Evolutionary conservation across 2,888 invertebrate genomes (phyloP).

Genomic region (Meiosimyza platycephala): DNA sequence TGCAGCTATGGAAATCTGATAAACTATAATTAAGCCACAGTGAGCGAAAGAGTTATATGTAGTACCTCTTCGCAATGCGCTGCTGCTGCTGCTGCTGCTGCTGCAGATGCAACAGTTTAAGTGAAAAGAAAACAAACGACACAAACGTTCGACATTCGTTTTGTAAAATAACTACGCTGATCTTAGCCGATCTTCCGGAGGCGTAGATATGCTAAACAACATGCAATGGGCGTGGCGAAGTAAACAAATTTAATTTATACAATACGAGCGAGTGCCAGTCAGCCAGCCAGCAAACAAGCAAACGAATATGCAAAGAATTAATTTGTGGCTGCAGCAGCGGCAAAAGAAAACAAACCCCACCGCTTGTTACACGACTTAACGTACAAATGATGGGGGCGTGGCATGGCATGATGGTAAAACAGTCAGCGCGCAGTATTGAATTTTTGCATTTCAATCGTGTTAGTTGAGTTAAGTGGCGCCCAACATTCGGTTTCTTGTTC

Average conservation of each 20-base stretch:
- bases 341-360: background rate
- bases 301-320: slow-evolving; percentile 49
- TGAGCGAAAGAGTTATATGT: slow-evolving; percentile 38
- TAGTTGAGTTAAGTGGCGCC: slow-evolving; percentile 24
- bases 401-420: background rate
- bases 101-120: too few species aligned
- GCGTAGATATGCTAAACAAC: slow-evolving; percentile 65
- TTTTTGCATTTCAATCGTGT: background rate
- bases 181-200: slow-evolving; percentile 38
- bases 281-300: background rate
- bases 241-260: slow-evolving; percentile 65
- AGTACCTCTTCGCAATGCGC: too few species aligned
- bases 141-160: slow-evolving; percentile 15
- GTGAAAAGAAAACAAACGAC: slow-evolving; percentile 45
- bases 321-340: slow-evolving; percentile 41
- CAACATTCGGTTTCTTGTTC: background rate
- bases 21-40: slow-evolving; percentile 64
- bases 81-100: too few species aligned
- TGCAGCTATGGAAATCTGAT: slow-evolving; percentile 62
- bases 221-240: slow-evolving; percentile 61
- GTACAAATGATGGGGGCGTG: slow-evolving; percentile 26
- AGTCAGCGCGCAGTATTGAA: background rate
- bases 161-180: background rate
- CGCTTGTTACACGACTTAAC: background rate
- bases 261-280: slow-evolving; percentile 13